These are phyloP conservation scores for Gila robusta DNA, from an alignment of 2,797 vertebrate genomes.

Conservation along the genomic window DNA sequence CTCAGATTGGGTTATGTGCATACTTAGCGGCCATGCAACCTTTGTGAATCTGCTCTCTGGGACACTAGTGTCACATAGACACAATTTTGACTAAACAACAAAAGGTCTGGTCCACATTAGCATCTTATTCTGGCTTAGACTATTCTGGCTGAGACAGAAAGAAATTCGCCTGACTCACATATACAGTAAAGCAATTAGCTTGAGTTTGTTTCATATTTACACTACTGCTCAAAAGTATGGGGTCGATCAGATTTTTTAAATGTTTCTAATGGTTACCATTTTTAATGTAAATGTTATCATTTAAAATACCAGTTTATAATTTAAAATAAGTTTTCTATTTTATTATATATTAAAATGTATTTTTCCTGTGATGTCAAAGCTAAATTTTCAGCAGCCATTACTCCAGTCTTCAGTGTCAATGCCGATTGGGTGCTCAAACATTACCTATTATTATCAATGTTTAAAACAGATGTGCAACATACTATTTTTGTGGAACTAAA, in stretches of 20 bases:
- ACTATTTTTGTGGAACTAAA: background rate
- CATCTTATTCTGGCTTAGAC: background rate
- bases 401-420: constrained; percentile 2
- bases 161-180: background rate
- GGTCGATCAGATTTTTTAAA: background rate
- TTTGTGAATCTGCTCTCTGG: constrained; percentile 30
- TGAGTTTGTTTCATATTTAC: background rate
- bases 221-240: constrained; percentile 8
- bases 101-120: constrained; percentile 1
- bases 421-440: background rate
- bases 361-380: too few relatives aligned
- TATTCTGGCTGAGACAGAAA: background rate
- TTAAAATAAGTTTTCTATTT: background rate
- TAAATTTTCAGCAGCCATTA: background rate
- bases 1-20: constrained; percentile 45
- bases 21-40: constrained; percentile 14
- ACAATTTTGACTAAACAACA: constrained; percentile 7
- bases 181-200: background rate
- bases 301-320: background rate
- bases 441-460: background rate
- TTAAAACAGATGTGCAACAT: background rate
- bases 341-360: too few relatives aligned
- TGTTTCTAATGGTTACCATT: background rate
- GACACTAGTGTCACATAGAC: background rate
- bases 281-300: background rate